Evolutionary conservation across 2,888 invertebrate genomes (phyloP), one percentile per base, ranked within the genome.

Genomic region (Molanna angustata): DNA sequence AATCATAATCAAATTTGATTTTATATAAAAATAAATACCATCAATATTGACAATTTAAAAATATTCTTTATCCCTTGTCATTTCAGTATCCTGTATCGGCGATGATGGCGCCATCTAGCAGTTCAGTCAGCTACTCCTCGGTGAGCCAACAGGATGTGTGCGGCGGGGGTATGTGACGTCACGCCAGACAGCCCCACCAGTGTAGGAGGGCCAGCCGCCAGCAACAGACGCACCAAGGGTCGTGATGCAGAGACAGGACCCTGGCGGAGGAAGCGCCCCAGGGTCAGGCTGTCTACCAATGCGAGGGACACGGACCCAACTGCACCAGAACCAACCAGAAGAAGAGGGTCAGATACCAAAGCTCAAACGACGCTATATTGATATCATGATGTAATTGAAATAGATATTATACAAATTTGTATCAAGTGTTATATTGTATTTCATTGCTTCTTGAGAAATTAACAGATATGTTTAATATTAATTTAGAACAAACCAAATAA

Each of bases 121-220:
- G 74, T 1, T 70, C 69, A 22, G 71, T 73, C 52, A 71, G 73
- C 48, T 84, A 84, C 66, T 79, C 83, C 13, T 82, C 83, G 35
- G 82, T 83, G 56, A 77, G 80, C 33, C 82, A 82, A 64, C 83
- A 83, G 62, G 84, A 83, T 66, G 76, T 83, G 70, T 83, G 82
- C 67, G 78, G 81, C n/a, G n/a, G n/a, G n/a, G n/a, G n/a, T n/a
- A 80, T 83, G 80, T 84, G 82, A 83, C 82, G 80, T 61, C 79
- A 80, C 63, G 76, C 76, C 44, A 72, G 77, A 59, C 71, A 73
- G 61, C 73, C 75, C 69, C 2, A 69, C 72, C 37, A 50, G 18
- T 27, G 49, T 22, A 40, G 51, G 9, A 18, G 48, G 17, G 31
- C 72, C 45, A 37, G 72, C 64, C 67, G 47, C 32, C 33, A 39